These are phyloP conservation scores for Dione juno DNA, from an alignment of 2,888 invertebrate genomes.

Conservation along the genomic window DNA sequence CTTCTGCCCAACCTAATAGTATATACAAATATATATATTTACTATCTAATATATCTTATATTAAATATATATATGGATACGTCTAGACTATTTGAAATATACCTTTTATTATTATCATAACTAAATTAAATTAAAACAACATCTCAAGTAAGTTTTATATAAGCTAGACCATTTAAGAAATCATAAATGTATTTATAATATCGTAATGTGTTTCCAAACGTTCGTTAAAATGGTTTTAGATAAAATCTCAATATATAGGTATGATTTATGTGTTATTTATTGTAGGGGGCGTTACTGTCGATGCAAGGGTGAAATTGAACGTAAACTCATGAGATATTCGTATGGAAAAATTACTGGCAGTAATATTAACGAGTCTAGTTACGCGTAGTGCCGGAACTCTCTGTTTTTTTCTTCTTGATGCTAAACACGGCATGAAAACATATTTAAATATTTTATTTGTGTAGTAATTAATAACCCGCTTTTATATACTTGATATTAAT, in stretches of 20 bases:
- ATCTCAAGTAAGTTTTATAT: neutral
- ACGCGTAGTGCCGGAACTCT: too few relatives aligned
- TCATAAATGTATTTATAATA: constrained; percentile 26
- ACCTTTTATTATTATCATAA: constrained; percentile 68
- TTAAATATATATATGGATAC: constrained; percentile 56
- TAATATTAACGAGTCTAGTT: neutral
- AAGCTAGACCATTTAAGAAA: constrained; percentile 4
- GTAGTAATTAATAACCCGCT: too few relatives aligned
- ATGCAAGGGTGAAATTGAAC: constrained; percentile 40
- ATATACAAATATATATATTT: too few relatives aligned
- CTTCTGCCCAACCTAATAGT: too few relatives aligned
- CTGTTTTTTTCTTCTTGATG: too few relatives aligned
- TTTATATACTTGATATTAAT: too few relatives aligned
- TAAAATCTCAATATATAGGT: constrained; percentile 65
- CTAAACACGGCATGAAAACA: too few relatives aligned
- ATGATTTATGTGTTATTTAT: constrained; percentile 69
- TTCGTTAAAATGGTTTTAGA: constrained; percentile 61
- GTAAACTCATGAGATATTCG: constrained; percentile 1
- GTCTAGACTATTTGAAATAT: constrained; percentile 74
- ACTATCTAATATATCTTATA: too few relatives aligned
- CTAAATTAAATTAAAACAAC: constrained; percentile 60
- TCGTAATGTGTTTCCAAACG: constrained; percentile 57
- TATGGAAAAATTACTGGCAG: neutral
- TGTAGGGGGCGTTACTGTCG: constrained; percentile 55
- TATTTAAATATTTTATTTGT: too few relatives aligned